Base-by-base conservation (phyloP, 2,888 invertebrate genomes). In the Hydrotaea cyrtoneurina region DNA sequence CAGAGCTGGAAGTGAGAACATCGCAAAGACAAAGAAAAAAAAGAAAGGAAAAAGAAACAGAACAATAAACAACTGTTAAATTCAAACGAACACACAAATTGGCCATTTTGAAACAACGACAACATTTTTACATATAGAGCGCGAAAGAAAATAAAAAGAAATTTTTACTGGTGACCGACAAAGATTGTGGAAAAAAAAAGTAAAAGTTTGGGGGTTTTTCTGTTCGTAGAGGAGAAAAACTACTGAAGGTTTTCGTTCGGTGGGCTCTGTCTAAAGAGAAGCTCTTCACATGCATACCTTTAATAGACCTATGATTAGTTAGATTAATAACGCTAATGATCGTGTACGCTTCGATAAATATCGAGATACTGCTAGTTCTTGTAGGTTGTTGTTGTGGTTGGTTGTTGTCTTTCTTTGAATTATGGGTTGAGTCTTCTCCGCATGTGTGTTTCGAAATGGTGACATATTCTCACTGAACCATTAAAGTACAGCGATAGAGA, bases 261-360 rank as follows among this genome's bases (percentile, higher is more conserved):
- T n/a, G n/a, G n/a, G n/a, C 53, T n/a, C n/a, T n/a, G n/a, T 50
- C 39, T n/a, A 57, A 17, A 53, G 43, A 79, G 50, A 17, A 26
- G 5, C 31, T 62, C 15, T 31, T 3, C 3, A 31, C n/a, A 31
- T 26, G 59, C 23, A 21, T 62, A n/a, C 62, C n/a, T 15, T 62
- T 31, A 62, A 26, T 72, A 77, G 78, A 39, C 76, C 81, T 87
- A 74, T 88, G 88, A 90, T 90, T 90, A 89, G 88, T 89, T 89
- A 87, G 53, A 62, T 62, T 23, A 62, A 46, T 46, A 23, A 46
- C 78, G 76, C 80, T 81, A 81, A 87, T 87, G 89, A 90, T 89
- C 89, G 23, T 88, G 88, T 88, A 87, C 88, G 90, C 86, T 89
- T 90, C 90, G 90, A 89, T 90, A 88, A 87, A 82, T 88, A 88